Evolutionary conservation across 2,113 vertebrate genomes (phyloP).

Genomic region (Callithrix jacchus): DNA sequence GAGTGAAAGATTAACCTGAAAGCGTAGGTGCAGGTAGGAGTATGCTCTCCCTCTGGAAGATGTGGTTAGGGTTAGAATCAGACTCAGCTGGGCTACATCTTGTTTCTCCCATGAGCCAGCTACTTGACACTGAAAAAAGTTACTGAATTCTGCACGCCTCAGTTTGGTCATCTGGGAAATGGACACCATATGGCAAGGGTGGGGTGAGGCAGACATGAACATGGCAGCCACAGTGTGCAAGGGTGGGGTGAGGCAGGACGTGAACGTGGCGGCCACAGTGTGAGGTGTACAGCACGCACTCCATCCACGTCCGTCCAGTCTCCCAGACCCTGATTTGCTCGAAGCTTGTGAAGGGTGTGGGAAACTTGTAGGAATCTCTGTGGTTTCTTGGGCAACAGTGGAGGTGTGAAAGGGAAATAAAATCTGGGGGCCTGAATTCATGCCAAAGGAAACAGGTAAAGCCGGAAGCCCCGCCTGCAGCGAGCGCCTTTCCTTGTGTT

Average conservation of each 20-base stretch:
- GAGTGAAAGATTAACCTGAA: not conserved
- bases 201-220: not conserved
- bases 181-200: too few relatives aligned
- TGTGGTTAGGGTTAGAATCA: not conserved
- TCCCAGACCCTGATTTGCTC: not conserved
- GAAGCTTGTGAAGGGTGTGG: not conserved
- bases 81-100: not conserved
- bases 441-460: too few relatives aligned
- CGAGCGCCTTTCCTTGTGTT: too few relatives aligned
- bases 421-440: too few relatives aligned
- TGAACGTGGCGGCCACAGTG: not conserved
- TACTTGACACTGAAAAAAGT: not conserved
- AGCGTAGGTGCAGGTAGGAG: too few relatives aligned
- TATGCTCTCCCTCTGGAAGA: not conserved
- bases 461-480: too few relatives aligned
- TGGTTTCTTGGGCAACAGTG: fast-evolving
- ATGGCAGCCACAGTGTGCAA: not conserved
- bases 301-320: not conserved
- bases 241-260: too few relatives aligned
- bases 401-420: not conserved
- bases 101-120: not conserved
- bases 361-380: not conserved
- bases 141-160: not conserved
- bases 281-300: fast-evolving
- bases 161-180: not conserved